Percentiles rank a stretch among this genome's conserved stretches.
These are phyloP conservation scores for Crax fasciolata DNA, from an alignment of 2,797 vertebrate genomes.

Conservation along the genomic window DNA sequence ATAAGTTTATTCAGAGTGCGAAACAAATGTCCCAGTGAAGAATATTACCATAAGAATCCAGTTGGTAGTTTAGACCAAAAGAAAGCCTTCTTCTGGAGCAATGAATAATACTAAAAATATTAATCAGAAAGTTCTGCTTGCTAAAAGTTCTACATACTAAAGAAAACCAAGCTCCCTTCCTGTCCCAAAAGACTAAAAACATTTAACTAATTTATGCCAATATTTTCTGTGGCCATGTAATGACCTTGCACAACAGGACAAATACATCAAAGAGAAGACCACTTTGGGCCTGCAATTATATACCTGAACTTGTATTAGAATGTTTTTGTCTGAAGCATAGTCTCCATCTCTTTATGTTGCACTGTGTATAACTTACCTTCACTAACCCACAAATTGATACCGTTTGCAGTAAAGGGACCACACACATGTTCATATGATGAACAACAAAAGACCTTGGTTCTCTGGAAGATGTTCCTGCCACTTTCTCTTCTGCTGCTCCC, in stretches of 20 bases:
- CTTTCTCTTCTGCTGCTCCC: slow-evolving; percentile 66
- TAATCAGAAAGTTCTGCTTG: background rate
- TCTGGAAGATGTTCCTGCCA: slow-evolving; percentile 49
- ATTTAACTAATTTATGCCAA: background rate
- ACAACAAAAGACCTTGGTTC: slow-evolving; percentile 58
- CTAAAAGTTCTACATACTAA: background rate
- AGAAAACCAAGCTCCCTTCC: background rate
- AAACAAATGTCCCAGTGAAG: background rate
- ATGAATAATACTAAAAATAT: background rate
- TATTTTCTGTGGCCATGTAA: background rate
- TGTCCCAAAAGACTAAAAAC: background rate
- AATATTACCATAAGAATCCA: background rate
- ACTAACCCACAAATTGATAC: background rate
- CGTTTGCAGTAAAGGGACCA: background rate
- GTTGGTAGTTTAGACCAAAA: background rate
- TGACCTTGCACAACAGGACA: background rate
- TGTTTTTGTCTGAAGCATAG: background rate
- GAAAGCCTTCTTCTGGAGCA: background rate
- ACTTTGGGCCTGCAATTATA: background rate
- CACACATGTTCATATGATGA: background rate
- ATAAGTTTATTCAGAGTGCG: background rate
- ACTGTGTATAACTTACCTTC: background rate
- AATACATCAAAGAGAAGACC: background rate
- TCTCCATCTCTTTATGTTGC: background rate
- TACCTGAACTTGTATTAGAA: background rate